phyloP scores from a whole-genome alignment of 2,113 vertebrate genomes.

The Centropus bengalensis region DNA sequence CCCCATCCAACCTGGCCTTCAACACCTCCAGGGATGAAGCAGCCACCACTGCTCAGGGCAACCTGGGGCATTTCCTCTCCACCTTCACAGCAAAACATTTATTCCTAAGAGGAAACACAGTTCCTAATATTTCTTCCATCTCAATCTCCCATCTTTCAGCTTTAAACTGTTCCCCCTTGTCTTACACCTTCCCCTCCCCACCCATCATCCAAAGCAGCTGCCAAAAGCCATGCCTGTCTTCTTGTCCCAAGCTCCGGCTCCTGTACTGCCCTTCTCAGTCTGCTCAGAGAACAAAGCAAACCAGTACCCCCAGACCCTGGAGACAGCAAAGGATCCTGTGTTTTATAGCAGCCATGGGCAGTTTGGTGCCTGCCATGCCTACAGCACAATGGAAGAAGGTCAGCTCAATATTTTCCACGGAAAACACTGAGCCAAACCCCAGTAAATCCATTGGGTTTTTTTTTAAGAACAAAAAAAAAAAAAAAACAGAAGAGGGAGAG shows the following conservation, averaged over 20 bases:
- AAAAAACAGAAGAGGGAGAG: not conserved
- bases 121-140: too few species aligned
- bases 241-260: not conserved
- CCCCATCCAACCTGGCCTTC: too few species aligned
- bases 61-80: too few species aligned
- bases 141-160: too few species aligned
- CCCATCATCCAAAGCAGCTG: not conserved
- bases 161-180: too few species aligned
- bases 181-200: not conserved
- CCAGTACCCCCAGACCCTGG: not conserved
- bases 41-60: too few species aligned
- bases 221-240: not conserved
- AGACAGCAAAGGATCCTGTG: not conserved
- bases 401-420: not conserved
- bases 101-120: too few species aligned
- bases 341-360: not conserved
- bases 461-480: too few species aligned
- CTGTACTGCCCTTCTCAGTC: not conserved
- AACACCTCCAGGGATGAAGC: too few species aligned
- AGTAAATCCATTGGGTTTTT: not conserved
- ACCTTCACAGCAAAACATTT: too few species aligned
- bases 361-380: not conserved
- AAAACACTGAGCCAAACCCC: not conserved
- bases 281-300: not conserved
- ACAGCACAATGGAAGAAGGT: not conserved